phyloP scores from a whole-genome alignment of 2,797 vertebrate genomes.

The Dromococcyx pavoninus region DNA sequence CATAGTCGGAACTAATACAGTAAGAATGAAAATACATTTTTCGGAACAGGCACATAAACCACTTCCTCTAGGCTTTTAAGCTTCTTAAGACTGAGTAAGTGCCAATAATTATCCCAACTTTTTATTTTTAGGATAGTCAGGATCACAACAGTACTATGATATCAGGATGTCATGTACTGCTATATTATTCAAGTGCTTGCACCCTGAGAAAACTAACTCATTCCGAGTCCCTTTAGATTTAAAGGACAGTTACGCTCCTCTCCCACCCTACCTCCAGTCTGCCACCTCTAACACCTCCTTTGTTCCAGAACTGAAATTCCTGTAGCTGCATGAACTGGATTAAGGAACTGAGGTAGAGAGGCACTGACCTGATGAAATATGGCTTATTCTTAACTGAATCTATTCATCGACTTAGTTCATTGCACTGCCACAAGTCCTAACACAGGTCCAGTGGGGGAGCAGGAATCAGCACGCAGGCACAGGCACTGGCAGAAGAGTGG shows the following conservation, averaged over 20 bases:
- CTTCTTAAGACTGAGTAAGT: neutral
- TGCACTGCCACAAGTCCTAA: neutral
- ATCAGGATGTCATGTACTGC: neutral
- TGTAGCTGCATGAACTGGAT: neutral
- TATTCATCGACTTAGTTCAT: neutral
- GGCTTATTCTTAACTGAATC: neutral
- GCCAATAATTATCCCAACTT: neutral
- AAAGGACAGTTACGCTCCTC: neutral
- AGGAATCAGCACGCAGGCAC: neutral
- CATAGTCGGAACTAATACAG: neutral
- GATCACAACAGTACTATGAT: neutral
- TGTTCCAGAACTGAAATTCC: neutral
- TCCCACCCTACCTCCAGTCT: neutral
- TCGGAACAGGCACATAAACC: neutral
- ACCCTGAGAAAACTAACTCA: neutral
- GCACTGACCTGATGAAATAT: neutral
- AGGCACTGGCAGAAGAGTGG: neutral
- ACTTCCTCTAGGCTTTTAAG: neutral
- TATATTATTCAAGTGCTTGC: neutral
- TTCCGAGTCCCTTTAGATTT: neutral
- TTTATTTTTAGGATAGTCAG: neutral
- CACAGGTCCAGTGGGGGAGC: rapidly evolving
- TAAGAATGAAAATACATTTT: neutral
- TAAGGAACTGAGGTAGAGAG: neutral
- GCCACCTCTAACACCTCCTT: neutral